phyloP scores from a whole-genome alignment of 35 echinoderm and acorn worm species.

The Ophiothrix spiculata region DNA sequence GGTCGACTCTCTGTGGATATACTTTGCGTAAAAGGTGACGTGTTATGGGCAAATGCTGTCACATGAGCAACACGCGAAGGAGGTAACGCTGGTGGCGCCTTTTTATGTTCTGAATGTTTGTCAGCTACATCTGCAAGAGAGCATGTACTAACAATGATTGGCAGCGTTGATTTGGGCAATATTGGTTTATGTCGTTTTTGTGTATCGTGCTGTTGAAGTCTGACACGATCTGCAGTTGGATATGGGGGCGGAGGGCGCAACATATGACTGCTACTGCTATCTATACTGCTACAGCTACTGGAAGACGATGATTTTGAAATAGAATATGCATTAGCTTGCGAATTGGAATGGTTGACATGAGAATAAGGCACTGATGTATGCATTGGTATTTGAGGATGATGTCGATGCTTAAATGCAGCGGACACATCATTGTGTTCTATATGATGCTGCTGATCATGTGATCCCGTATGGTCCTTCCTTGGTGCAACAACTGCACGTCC shows the following conservation, averaged over 20 bases:
- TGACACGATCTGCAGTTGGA: no score
- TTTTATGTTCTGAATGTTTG: no score
- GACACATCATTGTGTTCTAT: not conserved
- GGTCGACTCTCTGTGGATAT: not conserved
- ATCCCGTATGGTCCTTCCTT: not conserved
- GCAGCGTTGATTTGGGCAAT: not conserved
- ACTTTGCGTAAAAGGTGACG: not conserved
- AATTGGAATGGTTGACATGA: not conserved
- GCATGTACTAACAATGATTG: no score
- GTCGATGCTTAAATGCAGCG: not conserved
- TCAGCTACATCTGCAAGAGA: no score
- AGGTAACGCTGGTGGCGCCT: no score
- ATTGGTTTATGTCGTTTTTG: not conserved
- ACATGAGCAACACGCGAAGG: not conserved
- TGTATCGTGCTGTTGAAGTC: no score
- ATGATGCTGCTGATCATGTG: not conserved
- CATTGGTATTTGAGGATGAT: not conserved
- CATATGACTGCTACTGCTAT: no score
- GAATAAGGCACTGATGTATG: not conserved
- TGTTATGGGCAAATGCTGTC: not conserved
- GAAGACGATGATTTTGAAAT: not conserved
- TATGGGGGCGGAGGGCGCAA: not conserved
- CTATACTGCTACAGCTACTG: no score
- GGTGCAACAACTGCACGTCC: not conserved
- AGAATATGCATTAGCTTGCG: not conserved